phyloP scores from a whole-genome alignment of 2,113 vertebrate species.

The Peucedramus taeniatus region DNA sequence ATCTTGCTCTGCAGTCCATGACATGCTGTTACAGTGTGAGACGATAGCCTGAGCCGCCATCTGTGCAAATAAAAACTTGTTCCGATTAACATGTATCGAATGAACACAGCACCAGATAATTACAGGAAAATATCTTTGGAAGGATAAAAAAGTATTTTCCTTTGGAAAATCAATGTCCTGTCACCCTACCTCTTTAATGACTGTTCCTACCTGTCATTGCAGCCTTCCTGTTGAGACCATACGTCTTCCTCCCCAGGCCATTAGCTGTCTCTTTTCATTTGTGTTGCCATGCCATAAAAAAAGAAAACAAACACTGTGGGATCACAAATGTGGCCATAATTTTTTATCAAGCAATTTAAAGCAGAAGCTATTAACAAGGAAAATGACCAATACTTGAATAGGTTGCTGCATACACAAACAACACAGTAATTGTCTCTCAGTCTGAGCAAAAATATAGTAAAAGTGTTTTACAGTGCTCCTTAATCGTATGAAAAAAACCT shows the following conservation, averaged over 20 bases:
- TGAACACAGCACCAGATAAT: slow-evolving; percentile 29
- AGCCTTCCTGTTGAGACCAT: slow-evolving; percentile 20
- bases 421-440: slow-evolving; percentile 65
- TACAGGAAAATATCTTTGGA: slow-evolving; percentile 19
- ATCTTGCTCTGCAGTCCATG: too few relatives aligned
- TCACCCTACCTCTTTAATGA: slow-evolving; percentile 6
- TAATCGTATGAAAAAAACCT: slow-evolving; percentile 64
- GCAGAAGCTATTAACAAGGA: slow-evolving; percentile 61
- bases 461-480: slow-evolving; percentile 61
- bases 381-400: slow-evolving; percentile 65
- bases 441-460: slow-evolving; percentile 65
- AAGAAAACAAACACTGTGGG: slow-evolving; percentile 44
- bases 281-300: slow-evolving; percentile 26
- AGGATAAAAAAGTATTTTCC: slow-evolving; percentile 19
- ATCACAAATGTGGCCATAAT: slow-evolving; percentile 41
- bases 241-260: neutral
- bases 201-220: slow-evolving; percentile 16
- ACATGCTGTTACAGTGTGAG: neutral
- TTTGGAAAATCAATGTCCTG: slow-evolving; percentile 24
- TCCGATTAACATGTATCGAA: slow-evolving; percentile 24
- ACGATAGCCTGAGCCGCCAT: neutral
- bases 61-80: slow-evolving; percentile 50
- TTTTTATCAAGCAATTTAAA: slow-evolving; percentile 63
- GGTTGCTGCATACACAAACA: slow-evolving; percentile 62
- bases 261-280: slow-evolving; percentile 60